A percentile compares a stretch with the other conserved stretches of the same genome.
Evolutionary conservation across 2,797 vertebrate genomes (phyloP).

Genomic region (Phylloscopus collybita): DNA sequence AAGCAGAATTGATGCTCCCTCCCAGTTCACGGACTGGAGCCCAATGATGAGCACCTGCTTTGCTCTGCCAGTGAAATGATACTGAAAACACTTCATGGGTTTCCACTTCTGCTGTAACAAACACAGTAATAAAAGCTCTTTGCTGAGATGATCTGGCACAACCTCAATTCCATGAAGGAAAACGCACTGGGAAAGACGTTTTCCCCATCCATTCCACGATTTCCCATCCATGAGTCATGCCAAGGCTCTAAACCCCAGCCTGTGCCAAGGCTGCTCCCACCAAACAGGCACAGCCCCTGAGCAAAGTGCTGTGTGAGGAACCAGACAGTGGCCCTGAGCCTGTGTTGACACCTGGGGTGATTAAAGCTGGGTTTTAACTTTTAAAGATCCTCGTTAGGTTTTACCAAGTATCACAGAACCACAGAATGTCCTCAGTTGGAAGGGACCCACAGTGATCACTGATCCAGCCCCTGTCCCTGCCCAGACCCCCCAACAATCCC

Average conservation of each 20-base stretch:
- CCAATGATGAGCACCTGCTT: fast-evolving
- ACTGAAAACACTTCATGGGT: not conserved
- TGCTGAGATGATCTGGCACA: not conserved
- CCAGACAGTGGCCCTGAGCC: not conserved
- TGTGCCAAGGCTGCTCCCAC: not conserved
- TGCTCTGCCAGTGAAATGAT: not conserved
- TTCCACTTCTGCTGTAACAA: not conserved
- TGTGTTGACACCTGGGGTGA: fast-evolving
- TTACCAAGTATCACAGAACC: not conserved
- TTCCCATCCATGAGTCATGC: fast-evolving
- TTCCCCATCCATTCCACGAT: not conserved
- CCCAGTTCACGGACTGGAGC: fast-evolving
- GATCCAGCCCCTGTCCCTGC: not conserved
- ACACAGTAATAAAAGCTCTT: not conserved
- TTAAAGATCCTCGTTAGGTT: not conserved
- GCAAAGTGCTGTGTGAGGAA: not conserved
- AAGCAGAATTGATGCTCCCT: not conserved
- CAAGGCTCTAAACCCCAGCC: not conserved
- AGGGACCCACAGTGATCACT: fast-evolving
- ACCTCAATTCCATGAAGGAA: not conserved
- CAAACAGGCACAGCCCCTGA: not conserved
- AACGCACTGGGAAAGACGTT: fast-evolving
- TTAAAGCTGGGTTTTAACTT: not conserved
- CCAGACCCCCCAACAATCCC: not conserved
- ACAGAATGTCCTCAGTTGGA: not conserved